Conservation (phyloP, 2,113 vertebrate genomes). For the Brachyistius frenatus region DNA sequence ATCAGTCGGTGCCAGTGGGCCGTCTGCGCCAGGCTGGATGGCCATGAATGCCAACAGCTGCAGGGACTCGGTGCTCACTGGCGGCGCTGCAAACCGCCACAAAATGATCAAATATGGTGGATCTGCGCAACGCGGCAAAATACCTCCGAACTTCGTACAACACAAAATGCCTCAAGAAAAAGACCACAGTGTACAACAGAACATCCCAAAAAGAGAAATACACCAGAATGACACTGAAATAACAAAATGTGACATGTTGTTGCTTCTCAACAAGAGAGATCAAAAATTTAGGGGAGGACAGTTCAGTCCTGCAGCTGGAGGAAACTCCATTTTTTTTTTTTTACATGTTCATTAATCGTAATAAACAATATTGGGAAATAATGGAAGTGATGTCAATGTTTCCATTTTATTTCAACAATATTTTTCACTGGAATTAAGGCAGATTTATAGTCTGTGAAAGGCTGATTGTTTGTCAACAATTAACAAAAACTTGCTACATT, state of each 20-base stretch:
- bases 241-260: too few relatives aligned
- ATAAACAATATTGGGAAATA: too few relatives aligned
- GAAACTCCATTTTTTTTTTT: too few relatives aligned
- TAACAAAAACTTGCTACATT: too few relatives aligned
- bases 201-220: background rate
- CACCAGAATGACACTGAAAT: background rate
- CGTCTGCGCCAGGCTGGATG: slow-evolving; percentile 36
- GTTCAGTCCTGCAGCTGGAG: background rate
- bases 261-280: too few relatives aligned
- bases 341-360: background rate
- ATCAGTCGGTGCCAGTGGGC: slow-evolving; percentile 52
- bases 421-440: too few relatives aligned
- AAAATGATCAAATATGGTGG: slow-evolving; percentile 25
- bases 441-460: too few relatives aligned
- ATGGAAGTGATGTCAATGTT: too few relatives aligned
- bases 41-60: slow-evolving; percentile 52
- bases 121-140: background rate
- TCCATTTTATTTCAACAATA: too few relatives aligned
- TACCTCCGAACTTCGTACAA: background rate
- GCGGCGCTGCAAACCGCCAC: slow-evolving; percentile 32
- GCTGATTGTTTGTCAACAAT: too few relatives aligned
- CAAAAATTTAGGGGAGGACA: too few relatives aligned
- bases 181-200: background rate
- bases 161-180: background rate
- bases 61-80: slow-evolving; percentile 42